These are phyloP conservation scores for Scarus forsteni DNA, from an alignment of 2,797 vertebrate species.

Conservation along the genomic window DNA sequence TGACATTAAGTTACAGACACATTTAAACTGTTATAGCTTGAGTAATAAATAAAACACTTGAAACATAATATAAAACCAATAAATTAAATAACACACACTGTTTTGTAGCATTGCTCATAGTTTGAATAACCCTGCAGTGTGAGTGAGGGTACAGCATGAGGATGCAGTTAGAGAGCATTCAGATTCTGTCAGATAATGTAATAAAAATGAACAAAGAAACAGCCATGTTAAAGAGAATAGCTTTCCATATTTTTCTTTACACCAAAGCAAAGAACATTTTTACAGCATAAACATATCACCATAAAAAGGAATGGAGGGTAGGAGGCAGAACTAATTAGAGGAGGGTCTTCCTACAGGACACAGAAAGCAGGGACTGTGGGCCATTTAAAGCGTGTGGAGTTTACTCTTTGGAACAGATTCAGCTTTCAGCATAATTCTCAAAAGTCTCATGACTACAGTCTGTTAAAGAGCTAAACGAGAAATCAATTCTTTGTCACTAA, in stretches of 20 bases:
- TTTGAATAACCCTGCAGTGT: conserved; percentile 3
- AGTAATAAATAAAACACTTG: conserved; percentile 36
- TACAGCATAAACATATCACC: not conserved
- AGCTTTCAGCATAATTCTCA: too few species aligned
- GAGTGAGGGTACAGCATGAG: conserved; percentile 12
- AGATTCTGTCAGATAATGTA: conserved; percentile 10
- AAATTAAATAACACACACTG: conserved; percentile 1
- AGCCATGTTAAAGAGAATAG: conserved; percentile 1
- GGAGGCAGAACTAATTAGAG: too few species aligned
- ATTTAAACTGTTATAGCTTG: not conserved
- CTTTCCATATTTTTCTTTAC: conserved; percentile 2
- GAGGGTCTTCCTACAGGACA: too few species aligned
- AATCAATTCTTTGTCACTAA: too few species aligned
- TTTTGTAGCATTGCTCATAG: conserved; percentile 25
- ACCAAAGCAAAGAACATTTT: conserved; percentile 10
- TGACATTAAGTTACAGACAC: not conserved
- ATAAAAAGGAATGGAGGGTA: too few species aligned
- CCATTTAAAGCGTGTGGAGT: too few species aligned
- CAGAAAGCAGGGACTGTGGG: too few species aligned
- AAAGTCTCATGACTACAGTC: too few species aligned
- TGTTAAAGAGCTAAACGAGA: too few species aligned
- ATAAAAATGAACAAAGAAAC: not conserved
- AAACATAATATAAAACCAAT: conserved; percentile 1
- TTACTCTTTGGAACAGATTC: too few species aligned
- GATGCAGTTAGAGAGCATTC: conserved; percentile 24